These are phyloP conservation scores for Gasterosteus nipponicus DNA, from an alignment of 2,113 vertebrate species.

Conservation along the genomic window DNA sequence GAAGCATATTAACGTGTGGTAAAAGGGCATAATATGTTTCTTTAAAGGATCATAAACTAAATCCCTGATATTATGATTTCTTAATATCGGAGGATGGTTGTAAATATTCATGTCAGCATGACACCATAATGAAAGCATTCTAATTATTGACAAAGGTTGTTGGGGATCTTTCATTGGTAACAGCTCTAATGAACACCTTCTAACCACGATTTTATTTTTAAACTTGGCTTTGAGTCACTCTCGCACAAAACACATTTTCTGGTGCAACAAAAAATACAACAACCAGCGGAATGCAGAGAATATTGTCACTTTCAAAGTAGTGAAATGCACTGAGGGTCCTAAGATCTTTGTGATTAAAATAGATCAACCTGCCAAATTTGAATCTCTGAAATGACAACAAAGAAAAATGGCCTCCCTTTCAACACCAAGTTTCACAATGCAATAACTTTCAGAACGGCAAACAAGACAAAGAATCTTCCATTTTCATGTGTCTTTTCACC, in stretches of 20 bases:
- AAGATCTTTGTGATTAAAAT: conserved; percentile 51
- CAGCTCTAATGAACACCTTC: conserved; percentile 30
- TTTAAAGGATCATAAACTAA: conserved; percentile 6
- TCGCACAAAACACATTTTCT: conserved; percentile 23
- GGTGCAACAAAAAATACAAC: background rate
- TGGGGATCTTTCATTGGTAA: conserved; percentile 19
- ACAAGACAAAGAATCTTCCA: conserved; percentile 23
- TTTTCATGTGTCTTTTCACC: conserved; percentile 46
- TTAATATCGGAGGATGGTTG: conserved; percentile 38
- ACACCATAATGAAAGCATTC: conserved; percentile 23
- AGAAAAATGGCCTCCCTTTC: conserved; percentile 26
- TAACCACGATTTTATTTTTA: conserved; percentile 53
- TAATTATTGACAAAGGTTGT: conserved; percentile 29
- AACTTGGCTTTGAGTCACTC: conserved; percentile 42
- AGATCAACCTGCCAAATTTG: conserved; percentile 28
- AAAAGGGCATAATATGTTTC: too few relatives aligned
- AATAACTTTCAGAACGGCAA: conserved; percentile 13
- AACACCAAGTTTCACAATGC: background rate
- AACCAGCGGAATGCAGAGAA: background rate
- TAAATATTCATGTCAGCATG: conserved; percentile 19
- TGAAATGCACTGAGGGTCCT: background rate
- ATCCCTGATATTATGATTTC: conserved; percentile 29
- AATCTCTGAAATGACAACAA: conserved; percentile 25
- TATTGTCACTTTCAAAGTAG: conserved; percentile 39
- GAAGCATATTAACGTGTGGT: too few relatives aligned